phyloP scores from a whole-genome alignment of 2,797 vertebrate species.

The Sebastes matsubarae region DNA sequence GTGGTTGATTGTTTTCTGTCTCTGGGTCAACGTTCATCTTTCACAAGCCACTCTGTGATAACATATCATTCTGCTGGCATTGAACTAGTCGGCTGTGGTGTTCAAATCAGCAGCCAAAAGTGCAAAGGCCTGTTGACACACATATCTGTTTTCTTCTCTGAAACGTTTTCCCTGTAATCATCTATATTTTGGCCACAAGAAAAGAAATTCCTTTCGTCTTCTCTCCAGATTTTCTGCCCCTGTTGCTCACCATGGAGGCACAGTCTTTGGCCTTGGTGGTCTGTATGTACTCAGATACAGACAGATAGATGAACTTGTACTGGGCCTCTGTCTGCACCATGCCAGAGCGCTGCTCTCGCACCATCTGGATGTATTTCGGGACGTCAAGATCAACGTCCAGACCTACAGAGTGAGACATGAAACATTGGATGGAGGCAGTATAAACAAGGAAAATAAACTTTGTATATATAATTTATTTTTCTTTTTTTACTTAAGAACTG shows the following conservation, averaged over 20 bases:
- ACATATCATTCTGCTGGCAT: constrained; percentile 13
- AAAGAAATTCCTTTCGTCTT: not conserved
- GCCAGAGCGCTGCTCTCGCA: constrained; percentile 93
- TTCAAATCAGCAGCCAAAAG: constrained; percentile 11
- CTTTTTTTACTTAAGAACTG: not conserved
- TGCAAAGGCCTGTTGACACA: constrained; percentile 32
- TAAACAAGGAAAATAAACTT: not conserved
- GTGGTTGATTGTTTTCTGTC: constrained; percentile 4
- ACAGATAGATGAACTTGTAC: constrained; percentile 98
- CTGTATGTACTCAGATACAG: constrained; percentile 94
- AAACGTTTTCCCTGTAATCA: not conserved
- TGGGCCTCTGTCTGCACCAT: constrained; percentile 99
- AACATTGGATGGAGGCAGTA: not conserved
- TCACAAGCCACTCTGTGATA: constrained; percentile 45
- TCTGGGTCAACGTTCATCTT: constrained; percentile 59
- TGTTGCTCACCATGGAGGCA: constrained; percentile 84
- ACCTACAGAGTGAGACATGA: constrained; percentile 73
- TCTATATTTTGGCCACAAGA: not conserved
- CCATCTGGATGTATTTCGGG: constrained; percentile 96
- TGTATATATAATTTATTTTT: not conserved
- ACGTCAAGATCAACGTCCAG: constrained; percentile 96
- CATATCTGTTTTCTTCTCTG: not conserved
- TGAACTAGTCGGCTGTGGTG: not conserved
- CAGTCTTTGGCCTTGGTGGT: constrained; percentile 85
- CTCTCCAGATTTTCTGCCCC: not conserved